Evolutionary conservation across 1,140 invertebrate species (phyloP), one percentile per base, ranked within the genome.

Genomic region (Rhyzopertha dominica): DNA sequence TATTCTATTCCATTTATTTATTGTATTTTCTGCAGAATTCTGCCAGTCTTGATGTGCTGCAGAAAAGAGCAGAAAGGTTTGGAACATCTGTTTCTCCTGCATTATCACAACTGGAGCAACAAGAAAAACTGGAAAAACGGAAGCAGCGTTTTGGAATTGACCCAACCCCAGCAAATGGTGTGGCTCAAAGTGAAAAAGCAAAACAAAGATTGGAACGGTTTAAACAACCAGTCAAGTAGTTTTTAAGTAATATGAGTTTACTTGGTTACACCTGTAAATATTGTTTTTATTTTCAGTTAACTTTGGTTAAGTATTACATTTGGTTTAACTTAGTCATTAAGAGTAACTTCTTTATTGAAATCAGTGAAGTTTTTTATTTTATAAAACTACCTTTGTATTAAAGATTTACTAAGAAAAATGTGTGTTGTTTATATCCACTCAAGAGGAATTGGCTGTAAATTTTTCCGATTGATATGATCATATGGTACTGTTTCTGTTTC

Each of bases 31-130:
- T 57, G 28, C 31, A 58, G 59, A 49, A 49, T 31, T 36, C 5
- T 13, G 37, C 55, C 2, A 59, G 30, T 53, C 72, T 79, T 30
- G 82, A 86, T 28, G 74, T 81, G 18, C 59, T 88, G 2, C 85
- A 85, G 56, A 80, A 85, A 53, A 73, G 85, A 42, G 82, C 82
- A 18, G 80, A 86, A 68, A 71, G 84, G 50, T 88, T 88, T 71
- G 85, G 85, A 3, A 70, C 74, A 12, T 80, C 78, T 8, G 79
- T 82, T n/a, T 84, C 83, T 1, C 77, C 74, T 28, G 69, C 78
- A 18, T 76, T 83, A 66, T 73, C 77, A 25, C 81, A 82, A 58
- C 69, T 83, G 46, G 76, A 81, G 59, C 69, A 75, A 12, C 72
- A 81, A 51, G 83, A 82, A 45, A 77, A 73, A 59, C 66, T 85